Conservation (phyloP, 2,797 vertebrate genomes). For the Cheirogaleus major region DNA sequence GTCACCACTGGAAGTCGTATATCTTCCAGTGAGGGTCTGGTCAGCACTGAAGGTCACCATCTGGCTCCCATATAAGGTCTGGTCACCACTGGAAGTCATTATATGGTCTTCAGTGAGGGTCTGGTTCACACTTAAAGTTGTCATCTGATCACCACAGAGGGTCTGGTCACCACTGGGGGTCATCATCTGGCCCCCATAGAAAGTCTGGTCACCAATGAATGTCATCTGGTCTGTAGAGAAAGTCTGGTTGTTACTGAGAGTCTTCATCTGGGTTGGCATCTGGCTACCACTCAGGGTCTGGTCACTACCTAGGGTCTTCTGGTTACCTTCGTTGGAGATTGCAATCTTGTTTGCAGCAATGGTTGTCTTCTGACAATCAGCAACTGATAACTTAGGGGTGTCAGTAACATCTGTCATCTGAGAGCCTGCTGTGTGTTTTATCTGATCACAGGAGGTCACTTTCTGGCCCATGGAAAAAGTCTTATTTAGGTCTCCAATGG, state of each 20-base stretch:
- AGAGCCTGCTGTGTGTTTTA: background rate
- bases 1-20: rapidly evolving
- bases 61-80: background rate
- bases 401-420: background rate
- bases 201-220: background rate
- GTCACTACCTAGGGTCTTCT: background rate
- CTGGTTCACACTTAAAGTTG: background rate
- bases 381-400: background rate
- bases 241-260: background rate
- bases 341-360: background rate
- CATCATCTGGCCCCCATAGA: rapidly evolving
- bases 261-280: background rate
- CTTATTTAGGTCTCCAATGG: background rate
- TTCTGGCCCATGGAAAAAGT: background rate
- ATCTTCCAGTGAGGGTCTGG: background rate
- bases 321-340: background rate
- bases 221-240: background rate
- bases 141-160: rapidly evolving
- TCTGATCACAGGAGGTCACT: background rate
- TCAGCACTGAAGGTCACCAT: no score
- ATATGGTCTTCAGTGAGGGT: no score
- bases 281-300: background rate
- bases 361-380: background rate
- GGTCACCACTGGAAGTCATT: background rate
- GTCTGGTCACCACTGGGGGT: rapidly evolving